These are phyloP conservation scores for Rhogogaster chlorosoma DNA, from an alignment of 2,888 invertebrate genomes.

Conservation along the genomic window DNA sequence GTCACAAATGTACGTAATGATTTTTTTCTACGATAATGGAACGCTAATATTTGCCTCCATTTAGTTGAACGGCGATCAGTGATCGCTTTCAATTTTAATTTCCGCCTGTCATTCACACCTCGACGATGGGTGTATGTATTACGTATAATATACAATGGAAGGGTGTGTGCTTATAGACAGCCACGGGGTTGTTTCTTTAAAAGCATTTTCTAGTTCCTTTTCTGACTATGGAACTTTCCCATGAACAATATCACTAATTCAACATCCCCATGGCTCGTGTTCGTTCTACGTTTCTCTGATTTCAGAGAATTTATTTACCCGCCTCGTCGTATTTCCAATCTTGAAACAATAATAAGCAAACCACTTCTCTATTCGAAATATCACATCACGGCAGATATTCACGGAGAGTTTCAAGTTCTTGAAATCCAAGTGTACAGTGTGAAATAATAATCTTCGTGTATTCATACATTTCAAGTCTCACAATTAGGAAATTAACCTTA, in stretches of 20 bases:
- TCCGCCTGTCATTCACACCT: conserved; percentile 4
- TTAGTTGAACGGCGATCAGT: conserved; percentile 8
- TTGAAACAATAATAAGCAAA: not conserved
- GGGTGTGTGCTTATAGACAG: not conserved
- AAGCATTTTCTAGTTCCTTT: conserved; percentile 30
- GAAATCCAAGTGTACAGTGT: not conserved
- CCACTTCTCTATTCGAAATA: not conserved
- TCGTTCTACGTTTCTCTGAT: not conserved
- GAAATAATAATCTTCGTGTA: not conserved
- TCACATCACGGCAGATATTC: not conserved
- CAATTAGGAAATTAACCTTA: not conserved
- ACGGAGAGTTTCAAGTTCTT: not conserved
- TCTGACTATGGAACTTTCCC: not conserved
- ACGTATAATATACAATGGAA: not conserved
- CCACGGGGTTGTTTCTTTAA: not conserved
- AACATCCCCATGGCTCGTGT: not conserved
- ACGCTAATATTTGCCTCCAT: conserved; percentile 23
- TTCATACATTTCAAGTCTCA: not conserved
- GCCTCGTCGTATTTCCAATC: not conserved
- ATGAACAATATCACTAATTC: not conserved
- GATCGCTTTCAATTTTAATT: conserved; percentile 30
- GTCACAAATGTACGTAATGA: not conserved
- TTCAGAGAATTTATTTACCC: not conserved
- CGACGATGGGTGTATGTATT: not conserved
- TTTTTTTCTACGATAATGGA: conserved; percentile 17